Conservation (phyloP, 30 jellyfish, hydroid and myxozoan genomes). For the Mastigias papua region DNA sequence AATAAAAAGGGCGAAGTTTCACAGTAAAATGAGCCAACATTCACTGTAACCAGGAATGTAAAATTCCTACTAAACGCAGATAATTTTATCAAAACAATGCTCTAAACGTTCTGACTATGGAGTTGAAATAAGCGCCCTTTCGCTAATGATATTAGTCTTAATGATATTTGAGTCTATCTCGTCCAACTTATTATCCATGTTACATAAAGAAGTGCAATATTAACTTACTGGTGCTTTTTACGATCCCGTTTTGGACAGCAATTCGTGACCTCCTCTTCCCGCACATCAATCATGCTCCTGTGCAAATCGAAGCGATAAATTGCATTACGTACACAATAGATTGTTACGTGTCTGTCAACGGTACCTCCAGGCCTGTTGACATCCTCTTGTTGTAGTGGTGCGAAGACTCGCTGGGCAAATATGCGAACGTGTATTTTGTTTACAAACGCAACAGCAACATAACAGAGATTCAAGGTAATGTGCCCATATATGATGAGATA, state of each 20-base stretch:
- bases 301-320: not conserved
- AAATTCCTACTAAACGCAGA: no score
- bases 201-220: not conserved
- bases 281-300: conserved; percentile 26
- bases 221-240: conserved; percentile 21
- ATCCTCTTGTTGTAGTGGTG: not conserved
- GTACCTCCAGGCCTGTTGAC: conserved; percentile 15
- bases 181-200: not conserved
- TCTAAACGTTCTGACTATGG: no score
- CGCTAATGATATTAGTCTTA: no score
- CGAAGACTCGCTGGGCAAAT: not conserved
- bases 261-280: not conserved
- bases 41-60: no score
- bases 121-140: no score
- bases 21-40: no score
- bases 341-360: not conserved
- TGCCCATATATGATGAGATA: not conserved
- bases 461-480: not conserved
- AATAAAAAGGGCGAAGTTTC: no score
- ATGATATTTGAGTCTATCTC: no score
- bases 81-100: no score
- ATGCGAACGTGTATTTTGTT: not conserved
- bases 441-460: not conserved
- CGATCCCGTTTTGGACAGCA: conserved; percentile 27
- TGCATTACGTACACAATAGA: not conserved